These are phyloP conservation scores for Pangasius mekongensis DNA, from an alignment of 2,797 vertebrate genomes.

Conservation along the genomic window DNA sequence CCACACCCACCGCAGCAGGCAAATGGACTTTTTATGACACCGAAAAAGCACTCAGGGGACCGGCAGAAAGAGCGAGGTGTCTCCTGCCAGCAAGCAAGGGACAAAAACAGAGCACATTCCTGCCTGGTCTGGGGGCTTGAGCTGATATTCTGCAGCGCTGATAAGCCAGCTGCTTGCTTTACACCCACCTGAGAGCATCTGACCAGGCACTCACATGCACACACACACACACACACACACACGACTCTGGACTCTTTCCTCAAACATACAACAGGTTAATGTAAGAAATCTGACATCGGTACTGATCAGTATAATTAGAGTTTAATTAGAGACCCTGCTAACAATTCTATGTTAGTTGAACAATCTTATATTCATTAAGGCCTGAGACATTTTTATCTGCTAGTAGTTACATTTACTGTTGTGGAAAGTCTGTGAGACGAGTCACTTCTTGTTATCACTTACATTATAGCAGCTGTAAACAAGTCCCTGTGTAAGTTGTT, in stretches of 20 bases:
- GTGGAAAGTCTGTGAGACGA: not conserved
- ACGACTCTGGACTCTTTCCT: not conserved
- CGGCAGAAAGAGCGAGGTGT: slow-evolving; percentile 38
- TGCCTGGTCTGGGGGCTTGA: slow-evolving; percentile 44
- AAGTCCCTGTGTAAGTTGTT: not conserved
- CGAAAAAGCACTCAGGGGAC: slow-evolving; percentile 56
- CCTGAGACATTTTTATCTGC: not conserved
- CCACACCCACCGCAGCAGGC: slow-evolving; percentile 47
- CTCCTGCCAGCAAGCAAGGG: slow-evolving; percentile 31
- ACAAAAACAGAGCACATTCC: slow-evolving; percentile 54
- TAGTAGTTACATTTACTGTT: not conserved
- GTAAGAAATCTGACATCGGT: not conserved
- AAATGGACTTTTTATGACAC: slow-evolving; percentile 72
- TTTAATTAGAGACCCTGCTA: slow-evolving; percentile 17
- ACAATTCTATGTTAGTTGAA: not conserved
- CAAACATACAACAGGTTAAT: not conserved
- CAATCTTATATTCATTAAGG: not conserved
- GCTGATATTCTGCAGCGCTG: slow-evolving; percentile 55
- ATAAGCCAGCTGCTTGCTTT: slow-evolving; percentile 36
- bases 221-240: slow-evolving; percentile 15
- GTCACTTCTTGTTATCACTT: not conserved
- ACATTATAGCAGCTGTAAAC: not conserved
- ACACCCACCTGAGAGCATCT: slow-evolving; percentile 50
- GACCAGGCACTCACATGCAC: slow-evolving; percentile 31
- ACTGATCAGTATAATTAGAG: slow-evolving; percentile 2